These are phyloP conservation scores for Chloroceryle amazona DNA, from an alignment of 2,797 vertebrate genomes.

Conservation along the genomic window DNA sequence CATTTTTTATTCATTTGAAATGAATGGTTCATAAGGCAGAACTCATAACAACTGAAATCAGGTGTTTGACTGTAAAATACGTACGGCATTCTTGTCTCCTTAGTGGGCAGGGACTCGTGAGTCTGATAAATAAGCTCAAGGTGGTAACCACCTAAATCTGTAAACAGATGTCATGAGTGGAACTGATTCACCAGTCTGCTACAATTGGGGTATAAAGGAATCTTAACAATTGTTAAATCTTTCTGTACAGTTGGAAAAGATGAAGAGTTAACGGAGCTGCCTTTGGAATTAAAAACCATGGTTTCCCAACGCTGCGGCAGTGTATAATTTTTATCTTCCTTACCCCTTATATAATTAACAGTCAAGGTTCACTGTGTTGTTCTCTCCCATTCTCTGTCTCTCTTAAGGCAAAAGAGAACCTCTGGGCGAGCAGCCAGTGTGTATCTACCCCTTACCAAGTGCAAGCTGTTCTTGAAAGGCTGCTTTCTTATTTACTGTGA, in stretches of 20 bases:
- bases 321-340: neutral
- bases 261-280: neutral
- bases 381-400: neutral
- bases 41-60: neutral
- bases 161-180: neutral
- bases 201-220: neutral
- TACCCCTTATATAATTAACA: neutral
- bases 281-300: neutral
- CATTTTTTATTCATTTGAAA: neutral
- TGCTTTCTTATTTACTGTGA: slow-evolving; percentile 37
- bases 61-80: neutral
- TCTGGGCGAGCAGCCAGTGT: neutral
- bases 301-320: neutral
- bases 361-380: neutral
- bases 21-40: neutral
- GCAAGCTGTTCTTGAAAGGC: slow-evolving; percentile 43
- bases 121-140: neutral
- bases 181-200: neutral
- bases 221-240: neutral
- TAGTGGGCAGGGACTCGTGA: neutral
- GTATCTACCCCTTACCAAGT: slow-evolving; percentile 1
- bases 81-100: neutral
- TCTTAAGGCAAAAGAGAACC: slow-evolving; percentile 18
- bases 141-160: neutral
- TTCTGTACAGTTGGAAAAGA: neutral